Conservation (phyloP, 1,140 invertebrate genomes). For the Drosophila nebulosa region DNA sequence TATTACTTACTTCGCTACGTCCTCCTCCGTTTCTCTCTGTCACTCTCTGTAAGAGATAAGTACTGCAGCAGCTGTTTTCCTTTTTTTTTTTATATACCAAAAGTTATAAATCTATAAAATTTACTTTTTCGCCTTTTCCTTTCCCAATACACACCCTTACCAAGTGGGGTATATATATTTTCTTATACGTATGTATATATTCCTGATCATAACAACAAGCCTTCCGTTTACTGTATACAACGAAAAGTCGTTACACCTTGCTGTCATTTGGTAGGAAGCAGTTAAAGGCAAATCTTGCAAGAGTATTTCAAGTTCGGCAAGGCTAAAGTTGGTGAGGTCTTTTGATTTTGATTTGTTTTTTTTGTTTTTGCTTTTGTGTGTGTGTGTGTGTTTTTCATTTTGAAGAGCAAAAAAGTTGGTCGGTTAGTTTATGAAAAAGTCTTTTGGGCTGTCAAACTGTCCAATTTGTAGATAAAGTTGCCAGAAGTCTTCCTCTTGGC, state of each 20-base stretch:
- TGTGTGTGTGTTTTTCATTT: conserved; percentile 2
- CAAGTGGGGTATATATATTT: too few relatives aligned
- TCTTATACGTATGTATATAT: too few relatives aligned
- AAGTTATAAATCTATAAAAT: conserved; percentile 2
- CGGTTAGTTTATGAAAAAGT: conserved; percentile 18
- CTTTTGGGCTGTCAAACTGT: conserved; percentile 18
- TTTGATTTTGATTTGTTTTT: neutral
- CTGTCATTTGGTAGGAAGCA: too few relatives aligned
- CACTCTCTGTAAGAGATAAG: neutral
- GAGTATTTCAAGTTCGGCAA: too few relatives aligned
- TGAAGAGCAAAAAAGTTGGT: conserved; percentile 8
- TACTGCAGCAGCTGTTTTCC: neutral
- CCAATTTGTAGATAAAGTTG: conserved; percentile 22
- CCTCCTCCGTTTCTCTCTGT: neutral
- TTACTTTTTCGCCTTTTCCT: neutral
- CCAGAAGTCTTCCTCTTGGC: neutral
- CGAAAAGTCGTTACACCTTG: too few relatives aligned
- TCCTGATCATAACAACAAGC: too few relatives aligned
- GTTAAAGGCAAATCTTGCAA: too few relatives aligned
- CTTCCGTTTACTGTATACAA: too few relatives aligned
- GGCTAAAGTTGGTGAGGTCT: too few relatives aligned
- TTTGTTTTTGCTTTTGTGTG: neutral
- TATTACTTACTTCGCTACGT: neutral
- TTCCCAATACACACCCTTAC: too few relatives aligned
- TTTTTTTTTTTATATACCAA: neutral